Evolutionary conservation across 2,113 vertebrate genomes (phyloP), one percentile per base, ranked within the genome.

Genomic region (Perca fluviatilis): DNA sequence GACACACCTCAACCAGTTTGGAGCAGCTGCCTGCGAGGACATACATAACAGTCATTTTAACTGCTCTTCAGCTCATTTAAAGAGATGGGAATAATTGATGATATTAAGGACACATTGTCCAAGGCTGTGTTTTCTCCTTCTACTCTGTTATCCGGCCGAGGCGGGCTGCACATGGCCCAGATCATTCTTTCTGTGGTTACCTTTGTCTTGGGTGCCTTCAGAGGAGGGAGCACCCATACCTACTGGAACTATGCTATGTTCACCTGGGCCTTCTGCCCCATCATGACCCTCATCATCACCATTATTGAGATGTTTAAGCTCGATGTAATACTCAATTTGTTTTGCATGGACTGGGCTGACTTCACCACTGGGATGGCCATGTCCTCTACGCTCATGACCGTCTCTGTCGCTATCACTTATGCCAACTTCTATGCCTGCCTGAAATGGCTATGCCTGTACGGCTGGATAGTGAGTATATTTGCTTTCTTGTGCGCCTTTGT

Each of bases 321-420:
- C 0, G 51, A 94, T 16, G 3, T 96, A n/a, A 0, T 94, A 15
- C 81, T 96, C 77, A 87, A 95, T 66, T 1, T 93, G 57, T 51
- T 96, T 43, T 96, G 95, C 0, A 79, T 97, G 89, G 95, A 97
- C 86, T 97, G 96, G 97, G 65, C 83, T 0, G 96, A 97, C 90
- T 97, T 97, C 92, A 93, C 96, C 72, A 95, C 95, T 0, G 96
- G 96, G n/a, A 96, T 96, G 88, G 95, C 96, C 81, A 96, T 97
- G 96, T 91, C 96, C 62, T 96, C 95, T 0, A 8, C 94, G 0
- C 84, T 97, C 74, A 96, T 96, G 96, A 89, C 95, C n/a, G 90
- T 96, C 63, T 96, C 95, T 15, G 91, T 94, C 12, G 95, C 96
- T 0, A 91, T 96, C 43, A 85, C 94, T 21, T 97, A 95, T 30